Base-by-base conservation (phyloP, 2,888 invertebrate genomes). In the Lamellibrachia columna region DNA sequence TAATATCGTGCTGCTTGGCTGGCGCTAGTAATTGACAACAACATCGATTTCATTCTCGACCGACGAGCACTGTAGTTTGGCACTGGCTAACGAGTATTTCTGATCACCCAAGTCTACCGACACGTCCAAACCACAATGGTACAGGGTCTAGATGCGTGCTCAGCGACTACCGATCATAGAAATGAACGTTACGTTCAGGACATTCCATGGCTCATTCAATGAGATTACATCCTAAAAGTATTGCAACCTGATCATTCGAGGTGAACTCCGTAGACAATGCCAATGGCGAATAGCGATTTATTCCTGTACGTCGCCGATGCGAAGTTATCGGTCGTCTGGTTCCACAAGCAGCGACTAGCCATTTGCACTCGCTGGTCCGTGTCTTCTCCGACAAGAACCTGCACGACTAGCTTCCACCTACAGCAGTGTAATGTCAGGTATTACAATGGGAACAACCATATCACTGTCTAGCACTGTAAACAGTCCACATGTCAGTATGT, bases 271-370 rank as follows among this genome's bases (percentile, higher is more conserved):
- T 94, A 94, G 7, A 94, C 94, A 8, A 94, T 92, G 11, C 93
- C 94, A 15, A 94, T 93, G 22, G 94, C 94, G 75, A 93, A 94
- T 7, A 94, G 92, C 3, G 93, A 92, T 53, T 60, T 93, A 60
- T 94, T 94, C 92, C 94, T 92, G 92, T 92, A 94, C 3, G 93
- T 93, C 52, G 94, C 94, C 52, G 94, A 94, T 40, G 94, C 94
- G 90, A 94, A 94, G 75, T 93, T 94, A 90, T 94, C 94, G 9
- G 93, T 93, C 52, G 93, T 92, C 11, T 93, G 92, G 91, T 94
- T 94, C 94, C 94, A 94, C 8, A 94, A 92, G 58, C 94, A 94
- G 58, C 94, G 91, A 11, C 94, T 94, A 40, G 94, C 94, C 90
- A 94, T 92, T 91, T 93, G 91, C 15, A 95, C 93, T 91, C 93